phyloP scores from a whole-genome alignment of 2,113 vertebrate species.

The Corythoichthys intestinalis region DNA sequence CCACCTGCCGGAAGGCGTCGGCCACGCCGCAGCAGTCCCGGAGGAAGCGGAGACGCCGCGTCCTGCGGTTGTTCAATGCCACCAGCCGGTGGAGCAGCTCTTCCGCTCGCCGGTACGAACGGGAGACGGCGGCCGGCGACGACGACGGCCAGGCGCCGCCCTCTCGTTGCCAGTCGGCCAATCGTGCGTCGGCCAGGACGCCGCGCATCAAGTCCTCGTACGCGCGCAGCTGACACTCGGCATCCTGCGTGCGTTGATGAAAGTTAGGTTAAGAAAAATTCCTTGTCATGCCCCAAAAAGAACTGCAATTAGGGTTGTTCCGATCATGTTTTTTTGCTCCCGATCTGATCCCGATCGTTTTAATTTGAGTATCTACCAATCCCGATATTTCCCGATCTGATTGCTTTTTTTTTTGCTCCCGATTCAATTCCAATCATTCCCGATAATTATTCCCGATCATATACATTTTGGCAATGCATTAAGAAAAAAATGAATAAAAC shows the following conservation, averaged over 20 bases:
- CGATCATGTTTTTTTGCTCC: no score
- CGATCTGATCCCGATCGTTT: no score
- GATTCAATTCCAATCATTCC: no score
- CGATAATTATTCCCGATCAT: no score
- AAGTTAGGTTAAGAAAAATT: no score
- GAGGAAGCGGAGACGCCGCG: conserved; percentile 79
- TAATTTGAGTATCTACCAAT: no score
- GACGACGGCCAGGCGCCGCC: conserved; percentile 79
- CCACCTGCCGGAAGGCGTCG: conserved; percentile 78
- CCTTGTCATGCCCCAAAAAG: no score
- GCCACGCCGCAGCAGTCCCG: conserved; percentile 77
- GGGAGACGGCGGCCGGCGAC: conserved; percentile 70
- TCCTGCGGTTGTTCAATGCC: conserved; percentile 80
- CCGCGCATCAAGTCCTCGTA: conserved; percentile 77
- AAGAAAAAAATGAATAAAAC: no score
- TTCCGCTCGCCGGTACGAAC: conserved; percentile 83
- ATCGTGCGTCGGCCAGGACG: conserved; percentile 76
- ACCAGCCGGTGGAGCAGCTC: conserved; percentile 86
- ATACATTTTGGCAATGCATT: no score
- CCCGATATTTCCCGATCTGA: no score
- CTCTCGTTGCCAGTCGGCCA: conserved; percentile 83
- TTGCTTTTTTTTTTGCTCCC: no score
- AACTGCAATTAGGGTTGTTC: no score
- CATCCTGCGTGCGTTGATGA: conserved; percentile 70
- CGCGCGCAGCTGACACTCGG: conserved; percentile 65